Conservation (phyloP, 2,113 vertebrate species). For the Charadrius vociferus region DNA sequence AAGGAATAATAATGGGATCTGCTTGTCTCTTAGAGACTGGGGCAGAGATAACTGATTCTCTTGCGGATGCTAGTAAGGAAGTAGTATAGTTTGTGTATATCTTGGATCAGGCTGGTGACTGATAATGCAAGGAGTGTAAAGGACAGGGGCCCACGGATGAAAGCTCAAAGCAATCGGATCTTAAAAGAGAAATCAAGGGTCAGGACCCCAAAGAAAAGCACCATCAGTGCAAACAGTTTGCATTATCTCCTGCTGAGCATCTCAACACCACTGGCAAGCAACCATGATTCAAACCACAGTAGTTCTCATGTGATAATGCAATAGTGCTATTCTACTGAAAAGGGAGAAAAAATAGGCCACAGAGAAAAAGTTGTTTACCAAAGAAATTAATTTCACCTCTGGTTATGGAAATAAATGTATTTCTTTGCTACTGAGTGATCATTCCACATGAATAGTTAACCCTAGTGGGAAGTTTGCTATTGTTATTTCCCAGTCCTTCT, state of each 20-base stretch:
- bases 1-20: conserved; percentile 18
- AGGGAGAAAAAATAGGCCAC: background rate
- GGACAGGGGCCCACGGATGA: background rate
- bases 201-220: background rate
- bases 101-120: background rate
- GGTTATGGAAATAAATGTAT: background rate
- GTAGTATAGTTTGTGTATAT: background rate
- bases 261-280: background rate
- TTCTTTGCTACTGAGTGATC: background rate
- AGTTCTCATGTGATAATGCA: background rate
- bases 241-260: background rate
- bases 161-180: background rate
- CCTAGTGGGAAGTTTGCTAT: background rate
- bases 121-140: background rate
- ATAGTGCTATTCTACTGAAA: background rate
- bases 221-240: background rate
- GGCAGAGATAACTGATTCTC: background rate
- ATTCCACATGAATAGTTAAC: background rate
- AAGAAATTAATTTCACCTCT: background rate
- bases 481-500: background rate
- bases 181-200: background rate
- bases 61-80: background rate
- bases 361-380: background rate
- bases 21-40: background rate
- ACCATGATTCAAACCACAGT: background rate